Evolutionary conservation across 2,113 vertebrate species (phyloP).

Genomic region (Platysternon megacephalum): DNA sequence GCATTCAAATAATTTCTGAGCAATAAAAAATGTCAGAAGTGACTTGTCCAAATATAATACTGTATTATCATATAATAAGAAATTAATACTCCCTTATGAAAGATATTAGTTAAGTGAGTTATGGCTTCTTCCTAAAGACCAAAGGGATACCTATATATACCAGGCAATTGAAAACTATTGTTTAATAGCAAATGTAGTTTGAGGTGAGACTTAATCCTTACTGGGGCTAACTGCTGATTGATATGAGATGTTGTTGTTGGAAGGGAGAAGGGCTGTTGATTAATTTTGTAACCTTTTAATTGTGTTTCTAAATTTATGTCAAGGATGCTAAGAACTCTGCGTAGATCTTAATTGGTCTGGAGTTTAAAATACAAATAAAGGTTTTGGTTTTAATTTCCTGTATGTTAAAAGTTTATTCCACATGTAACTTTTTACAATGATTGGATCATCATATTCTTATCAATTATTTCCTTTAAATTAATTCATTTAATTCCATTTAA

Average conservation of each 20-base stretch:
- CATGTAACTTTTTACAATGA: rapidly evolving
- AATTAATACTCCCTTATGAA: neutral
- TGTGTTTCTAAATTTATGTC: conserved; percentile 30
- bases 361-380: conserved; percentile 45
- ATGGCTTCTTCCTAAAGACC: conserved; percentile 27
- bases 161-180: conserved; percentile 23
- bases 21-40: neutral
- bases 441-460: neutral
- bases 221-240: conserved; percentile 28
- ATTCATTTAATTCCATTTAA: neutral
- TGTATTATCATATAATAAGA: neutral
- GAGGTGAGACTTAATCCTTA: conserved; percentile 40
- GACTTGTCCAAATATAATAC: neutral
- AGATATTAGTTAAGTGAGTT: conserved; percentile 36
- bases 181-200: conserved; percentile 38
- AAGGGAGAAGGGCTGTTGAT: conserved; percentile 56
- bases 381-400: conserved; percentile 35
- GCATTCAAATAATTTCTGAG: neutral
- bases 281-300: conserved; percentile 51
- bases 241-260: conserved; percentile 41
- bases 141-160: neutral
- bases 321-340: conserved; percentile 29
- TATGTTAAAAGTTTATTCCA: conserved; percentile 43
- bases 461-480: neutral
- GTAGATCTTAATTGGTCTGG: conserved; percentile 33